phyloP scores from a whole-genome alignment of 2,113 vertebrate genomes.

The Onychorhynchus coronatus region DNA sequence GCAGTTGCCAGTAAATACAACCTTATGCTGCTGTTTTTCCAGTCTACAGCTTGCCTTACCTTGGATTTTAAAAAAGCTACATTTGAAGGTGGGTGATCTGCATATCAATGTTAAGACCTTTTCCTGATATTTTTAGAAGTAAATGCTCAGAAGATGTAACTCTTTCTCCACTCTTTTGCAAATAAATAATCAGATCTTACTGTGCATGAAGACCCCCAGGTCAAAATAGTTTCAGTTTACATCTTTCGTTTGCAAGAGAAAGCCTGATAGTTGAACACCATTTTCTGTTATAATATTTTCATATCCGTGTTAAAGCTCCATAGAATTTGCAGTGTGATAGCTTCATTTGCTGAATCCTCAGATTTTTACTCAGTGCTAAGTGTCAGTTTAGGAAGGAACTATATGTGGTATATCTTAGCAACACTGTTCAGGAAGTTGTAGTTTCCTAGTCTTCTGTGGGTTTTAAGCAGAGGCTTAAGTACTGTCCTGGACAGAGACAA shows the following conservation, averaged over 20 bases:
- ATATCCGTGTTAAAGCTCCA: not conserved
- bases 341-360: not conserved
- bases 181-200: not conserved
- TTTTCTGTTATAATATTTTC: not conserved
- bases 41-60: not conserved
- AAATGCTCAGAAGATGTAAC: not conserved
- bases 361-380: not conserved
- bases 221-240: not conserved
- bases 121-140: not conserved
- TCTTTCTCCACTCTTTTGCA: not conserved
- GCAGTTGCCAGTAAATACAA: not conserved
- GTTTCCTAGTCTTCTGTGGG: not conserved
- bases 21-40: not conserved
- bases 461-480: not conserved
- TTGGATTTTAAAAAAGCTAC: not conserved
- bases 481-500: not conserved
- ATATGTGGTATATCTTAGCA: not conserved
- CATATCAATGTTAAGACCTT: not conserved
- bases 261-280: accelerated
- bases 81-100: not conserved
- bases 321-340: not conserved
- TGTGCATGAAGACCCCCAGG: not conserved
- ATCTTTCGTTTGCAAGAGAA: not conserved
- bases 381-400: not conserved
- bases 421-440: not conserved